A percentile compares a stretch with the other conserved stretches of the same genome.
Conservation (phyloP, 1,140 invertebrate species). For the Drosophila grimshawi region DNA sequence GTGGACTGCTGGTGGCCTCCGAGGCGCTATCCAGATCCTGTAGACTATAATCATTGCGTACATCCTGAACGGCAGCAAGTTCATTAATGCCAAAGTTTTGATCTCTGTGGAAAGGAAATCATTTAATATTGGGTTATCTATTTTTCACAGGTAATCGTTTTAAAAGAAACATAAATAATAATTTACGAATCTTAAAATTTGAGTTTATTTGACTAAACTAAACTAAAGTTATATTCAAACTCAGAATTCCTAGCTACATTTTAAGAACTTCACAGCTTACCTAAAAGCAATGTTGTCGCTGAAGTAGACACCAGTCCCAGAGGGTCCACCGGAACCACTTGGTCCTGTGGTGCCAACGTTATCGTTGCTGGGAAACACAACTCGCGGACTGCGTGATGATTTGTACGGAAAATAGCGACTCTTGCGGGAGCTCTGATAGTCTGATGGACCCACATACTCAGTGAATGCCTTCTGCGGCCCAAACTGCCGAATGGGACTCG, state of each 20-base stretch:
- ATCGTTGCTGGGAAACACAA: constrained; percentile 86
- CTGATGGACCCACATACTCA: constrained; percentile 68
- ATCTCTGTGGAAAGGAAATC: constrained; percentile 76
- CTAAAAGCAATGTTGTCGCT: constrained; percentile 87
- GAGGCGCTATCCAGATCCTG: constrained; percentile 85
- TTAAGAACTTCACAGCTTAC: constrained; percentile 31
- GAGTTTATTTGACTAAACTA: too few relatives aligned
- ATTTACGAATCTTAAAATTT: too few relatives aligned
- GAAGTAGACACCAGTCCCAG: constrained; percentile 80
- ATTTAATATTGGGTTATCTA: neutral
- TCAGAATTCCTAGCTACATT: neutral
- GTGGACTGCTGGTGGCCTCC: constrained; percentile 75
- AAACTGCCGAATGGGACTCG: constrained; percentile 63
- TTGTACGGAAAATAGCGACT: constrained; percentile 79
- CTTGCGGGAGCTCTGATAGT: constrained; percentile 74
- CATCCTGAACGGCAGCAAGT: constrained; percentile 85
- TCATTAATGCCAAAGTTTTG: constrained; percentile 86
- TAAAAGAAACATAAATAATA: too few relatives aligned
- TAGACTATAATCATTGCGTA: constrained; percentile 85
- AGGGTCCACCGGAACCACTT: constrained; percentile 68
- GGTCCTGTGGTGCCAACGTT: constrained; percentile 85
- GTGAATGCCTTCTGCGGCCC: constrained; percentile 78
- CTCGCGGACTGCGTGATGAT: constrained; percentile 85
- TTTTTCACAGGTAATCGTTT: too few relatives aligned
- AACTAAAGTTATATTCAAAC: too few relatives aligned